A percentile compares a stretch with the other conserved stretches of the same genome.
These are phyloP conservation scores for Nowickia ferox DNA, from an alignment of 2,888 invertebrate species.

Conservation along the genomic window DNA sequence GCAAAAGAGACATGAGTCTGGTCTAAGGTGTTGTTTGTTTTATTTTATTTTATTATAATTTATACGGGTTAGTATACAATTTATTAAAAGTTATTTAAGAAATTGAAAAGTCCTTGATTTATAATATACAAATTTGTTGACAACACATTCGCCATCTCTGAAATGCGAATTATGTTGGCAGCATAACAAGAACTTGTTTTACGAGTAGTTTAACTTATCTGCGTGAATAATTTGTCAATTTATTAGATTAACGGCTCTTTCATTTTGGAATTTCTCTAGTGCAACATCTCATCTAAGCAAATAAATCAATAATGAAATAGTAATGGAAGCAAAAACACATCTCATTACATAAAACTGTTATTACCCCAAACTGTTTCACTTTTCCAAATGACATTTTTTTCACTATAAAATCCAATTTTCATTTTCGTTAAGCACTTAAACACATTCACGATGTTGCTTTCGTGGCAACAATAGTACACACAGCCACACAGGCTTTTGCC, in stretches of 20 bases:
- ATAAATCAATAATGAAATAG: constrained; percentile 10
- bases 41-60: not conserved
- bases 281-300: not conserved
- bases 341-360: constrained; percentile 17
- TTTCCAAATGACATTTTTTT: constrained; percentile 36
- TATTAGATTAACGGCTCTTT: constrained; percentile 1
- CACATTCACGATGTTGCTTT: constrained; percentile 1
- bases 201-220: not conserved
- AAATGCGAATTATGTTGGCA: too few species aligned
- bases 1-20: not conserved
- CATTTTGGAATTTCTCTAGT: not conserved
- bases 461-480: not conserved
- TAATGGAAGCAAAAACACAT: not conserved
- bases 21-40: not conserved
- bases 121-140: not conserved
- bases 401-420: constrained; percentile 50
- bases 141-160: not conserved
- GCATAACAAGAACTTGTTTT: not conserved
- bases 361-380: constrained; percentile 41
- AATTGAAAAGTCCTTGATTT: not conserved
- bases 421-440: constrained; percentile 30
- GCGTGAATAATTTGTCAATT: not conserved
- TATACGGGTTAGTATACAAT: not conserved
- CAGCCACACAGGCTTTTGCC: not conserved
- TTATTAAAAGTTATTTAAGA: constrained; percentile 8